Evolutionary conservation across 2,797 vertebrate genomes (phyloP).

Genomic region (Fratercula arctica): DNA sequence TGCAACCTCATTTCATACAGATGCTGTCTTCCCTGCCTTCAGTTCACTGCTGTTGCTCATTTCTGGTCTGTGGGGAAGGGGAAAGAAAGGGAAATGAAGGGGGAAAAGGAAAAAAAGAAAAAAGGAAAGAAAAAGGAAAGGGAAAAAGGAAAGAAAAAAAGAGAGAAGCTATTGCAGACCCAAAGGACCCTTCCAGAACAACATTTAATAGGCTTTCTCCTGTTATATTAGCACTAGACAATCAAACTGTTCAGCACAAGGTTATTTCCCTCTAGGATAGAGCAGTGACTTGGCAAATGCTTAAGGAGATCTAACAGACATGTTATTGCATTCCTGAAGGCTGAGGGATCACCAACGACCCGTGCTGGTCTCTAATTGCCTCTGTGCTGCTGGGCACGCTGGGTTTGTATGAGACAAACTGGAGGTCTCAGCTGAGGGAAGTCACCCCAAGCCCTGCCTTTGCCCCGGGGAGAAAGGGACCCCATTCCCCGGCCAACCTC

Average conservation of each 20-base stretch:
- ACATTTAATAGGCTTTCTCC: constrained; percentile 44
- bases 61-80: background rate
- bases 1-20: background rate
- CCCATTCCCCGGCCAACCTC: background rate
- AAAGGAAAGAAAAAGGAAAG: background rate
- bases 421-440: background rate
- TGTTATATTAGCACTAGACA: constrained; percentile 45
- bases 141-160: background rate
- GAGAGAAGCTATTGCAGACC: background rate
- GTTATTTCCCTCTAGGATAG: constrained; percentile 37
- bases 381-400: background rate
- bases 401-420: background rate
- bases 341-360: background rate
- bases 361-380: constrained; percentile 24
- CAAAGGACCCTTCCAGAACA: constrained; percentile 27
- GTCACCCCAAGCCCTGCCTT: background rate
- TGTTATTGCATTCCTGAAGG: constrained; percentile 64
- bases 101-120: no score
- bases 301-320: constrained; percentile 42
- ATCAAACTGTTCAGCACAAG: background rate
- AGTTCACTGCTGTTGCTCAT: background rate
- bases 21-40: background rate
- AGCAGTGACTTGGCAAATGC: background rate
- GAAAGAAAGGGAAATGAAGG: background rate
- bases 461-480: background rate